Base-by-base conservation (phyloP, 2,797 vertebrate species). In the Merluccius polli region DNA sequence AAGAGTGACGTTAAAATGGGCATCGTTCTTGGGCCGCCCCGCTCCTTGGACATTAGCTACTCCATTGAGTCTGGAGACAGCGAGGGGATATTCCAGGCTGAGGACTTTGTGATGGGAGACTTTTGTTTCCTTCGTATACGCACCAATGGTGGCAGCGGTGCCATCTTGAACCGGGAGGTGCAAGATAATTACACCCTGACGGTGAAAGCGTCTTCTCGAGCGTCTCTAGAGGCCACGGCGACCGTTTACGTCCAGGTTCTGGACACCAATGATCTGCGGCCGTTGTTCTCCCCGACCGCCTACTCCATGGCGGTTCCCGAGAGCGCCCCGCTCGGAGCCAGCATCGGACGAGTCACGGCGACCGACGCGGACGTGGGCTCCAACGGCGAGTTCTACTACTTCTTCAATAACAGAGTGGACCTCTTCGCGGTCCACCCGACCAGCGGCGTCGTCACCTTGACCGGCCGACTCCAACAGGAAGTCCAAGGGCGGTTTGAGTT, bases 331-430 rank as follows among this genome's bases (percentile, higher is more conserved):
- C 68, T 97, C 85, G 95, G 97, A 85, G 91, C 95, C 81, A 99
- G 96, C 72, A 85, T 99, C 0, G 95, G 95, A 0, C 94, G 93
- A 74, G 96, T 99, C 71, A 97, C 95, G 0, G 98, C 98, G 74
- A 99, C 97, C 0, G 98, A 99, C 75, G 98, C 98, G 7, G 98
- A 99, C 76, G 92, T 97, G 59, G 98, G 98, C 82, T 96, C 96
- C 67, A 99, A 99, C 13, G 98, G 96, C 32, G 95, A 98, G 68
- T 97, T 99, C 86, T 99, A 99, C 91, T 99, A 98, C 81, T 98
- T 97, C 85, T 97, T 99, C 86, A 96, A 93, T 87, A 95, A 94
- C 70, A 93, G 92, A 85, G 94, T 95, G 0, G 95, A 96, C 71
- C 88, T 95, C 77, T 99, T 99, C 87, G 95, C 97, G 29, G 94